Evolutionary conservation across 2,888 invertebrate species (phyloP).

Genomic region (Agriopis marginaria): DNA sequence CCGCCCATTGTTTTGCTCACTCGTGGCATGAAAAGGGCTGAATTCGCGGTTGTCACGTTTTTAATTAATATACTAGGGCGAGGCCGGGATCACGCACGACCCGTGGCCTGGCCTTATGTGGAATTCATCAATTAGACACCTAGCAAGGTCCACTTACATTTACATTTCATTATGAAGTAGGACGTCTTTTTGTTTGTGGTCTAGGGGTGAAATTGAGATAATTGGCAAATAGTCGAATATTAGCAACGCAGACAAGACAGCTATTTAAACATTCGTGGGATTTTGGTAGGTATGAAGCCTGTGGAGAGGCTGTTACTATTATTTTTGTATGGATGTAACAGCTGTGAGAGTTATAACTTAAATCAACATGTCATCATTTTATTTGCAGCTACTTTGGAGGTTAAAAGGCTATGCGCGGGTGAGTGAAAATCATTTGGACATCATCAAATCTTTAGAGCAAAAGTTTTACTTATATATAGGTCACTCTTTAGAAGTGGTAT

Average conservation of each 20-base stretch:
- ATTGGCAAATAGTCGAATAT: neutral
- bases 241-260: neutral
- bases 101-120: constrained; percentile 61
- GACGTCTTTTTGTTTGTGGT: constrained; percentile 15
- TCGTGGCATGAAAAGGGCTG: constrained; percentile 71
- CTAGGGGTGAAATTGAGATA: neutral
- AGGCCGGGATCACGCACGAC: constrained; percentile 59
- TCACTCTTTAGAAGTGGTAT: too few species aligned
- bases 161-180: constrained; percentile 45
- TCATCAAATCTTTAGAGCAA: too few species aligned
- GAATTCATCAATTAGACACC: constrained; percentile 73
- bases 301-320: too few species aligned
- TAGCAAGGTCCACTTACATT: constrained; percentile 52
- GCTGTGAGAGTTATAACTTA: too few species aligned
- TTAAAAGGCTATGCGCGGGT: too few species aligned
- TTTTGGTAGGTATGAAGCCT: neutral
- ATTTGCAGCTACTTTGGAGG: too few species aligned
- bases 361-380: too few species aligned
- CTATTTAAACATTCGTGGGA: neutral
- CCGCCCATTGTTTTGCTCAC: constrained; percentile 57
- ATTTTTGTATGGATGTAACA: too few species aligned
- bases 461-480: too few species aligned
- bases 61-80: constrained; percentile 80
- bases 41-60: constrained; percentile 79
- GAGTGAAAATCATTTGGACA: too few species aligned